Evolutionary conservation across 1,140 invertebrate genomes (phyloP), one percentile per base, ranked within the genome.

Genomic region (Chelonus insularis): DNA sequence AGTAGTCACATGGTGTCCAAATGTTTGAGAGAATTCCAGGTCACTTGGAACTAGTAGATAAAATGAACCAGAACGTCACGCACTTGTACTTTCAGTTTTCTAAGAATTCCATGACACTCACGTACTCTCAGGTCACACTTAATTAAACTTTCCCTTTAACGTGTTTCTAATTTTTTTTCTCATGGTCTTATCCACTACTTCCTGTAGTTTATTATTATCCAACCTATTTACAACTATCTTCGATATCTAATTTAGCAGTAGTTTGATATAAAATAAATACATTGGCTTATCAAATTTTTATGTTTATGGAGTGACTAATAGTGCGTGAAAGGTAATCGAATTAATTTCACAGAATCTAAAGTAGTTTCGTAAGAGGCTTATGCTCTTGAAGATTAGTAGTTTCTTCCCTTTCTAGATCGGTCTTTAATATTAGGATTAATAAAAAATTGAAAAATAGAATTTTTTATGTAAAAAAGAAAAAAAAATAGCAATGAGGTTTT

Each of bases 201-300:
- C 60, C 57, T 58, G 57, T 63, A n/a, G n/a, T 59, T 12, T 43
- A 37, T 41, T 23, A 39, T 16, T 39, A 39, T 39, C 37, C n/a
- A 11, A 39, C 14, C 14, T 39, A 12, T 39, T 39, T 39, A 3
- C 9, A 5, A 39, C 37, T 39, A 12, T 14, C n/a, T n/a, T n/a
- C n/a, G n/a, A n/a, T n/a, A n/a, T n/a, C n/a, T n/a, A n/a, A n/a
- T n/a, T n/a, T n/a, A n/a, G n/a, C n/a, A n/a, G n/a, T n/a, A n/a
- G n/a, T n/a, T n/a, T n/a, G n/a, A n/a, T n/a, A n/a, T n/a, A n/a
- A n/a, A n/a, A n/a, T n/a, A n/a, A n/a, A n/a, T n/a, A n/a, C n/a
- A n/a, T n/a, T n/a, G n/a, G n/a, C n/a, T n/a, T n/a, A n/a, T n/a
- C n/a, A n/a, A 39, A 39, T 39, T 9, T 21, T 39, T 5, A 41